A percentile compares a stretch with the other conserved stretches of the same genome.
These are phyloP conservation scores for Ciconia nigra DNA, from an alignment of 2,797 vertebrate species.

Conservation along the genomic window DNA sequence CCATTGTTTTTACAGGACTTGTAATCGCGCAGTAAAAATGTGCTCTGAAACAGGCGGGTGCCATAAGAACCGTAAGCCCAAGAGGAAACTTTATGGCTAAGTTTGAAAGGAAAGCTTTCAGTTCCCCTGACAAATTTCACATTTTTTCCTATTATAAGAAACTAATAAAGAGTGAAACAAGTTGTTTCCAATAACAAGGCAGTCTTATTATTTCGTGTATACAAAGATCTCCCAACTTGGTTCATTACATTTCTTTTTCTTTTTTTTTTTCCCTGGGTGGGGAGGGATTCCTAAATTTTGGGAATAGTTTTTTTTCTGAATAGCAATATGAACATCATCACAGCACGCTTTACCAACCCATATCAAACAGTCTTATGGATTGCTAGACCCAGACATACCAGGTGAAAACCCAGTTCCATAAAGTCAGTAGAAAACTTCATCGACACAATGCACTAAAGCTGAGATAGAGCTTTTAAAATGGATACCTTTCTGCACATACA, in stretches of 20 bases:
- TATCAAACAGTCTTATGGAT: neutral
- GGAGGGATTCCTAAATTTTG: neutral
- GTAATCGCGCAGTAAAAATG: neutral
- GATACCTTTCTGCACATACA: neutral
- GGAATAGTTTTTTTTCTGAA: neutral
- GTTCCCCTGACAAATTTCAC: neutral
- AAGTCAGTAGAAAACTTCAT: neutral
- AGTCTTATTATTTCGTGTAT: neutral
- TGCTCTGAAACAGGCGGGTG: neutral
- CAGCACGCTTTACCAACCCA: neutral
- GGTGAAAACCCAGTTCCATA: neutral
- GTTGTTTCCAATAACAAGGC: neutral
- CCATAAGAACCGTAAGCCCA: neutral
- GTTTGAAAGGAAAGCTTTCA: neutral
- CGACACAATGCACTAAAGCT: neutral
- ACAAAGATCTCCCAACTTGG: neutral
- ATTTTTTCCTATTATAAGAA: neutral
- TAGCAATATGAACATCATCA: neutral
- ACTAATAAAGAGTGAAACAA: neutral
- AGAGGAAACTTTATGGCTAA: neutral
- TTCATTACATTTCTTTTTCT: neutral
- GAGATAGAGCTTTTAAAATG: neutral
- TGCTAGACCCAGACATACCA: neutral
- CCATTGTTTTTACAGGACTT: neutral
- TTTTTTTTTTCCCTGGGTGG: fast-evolving